Evolutionary conservation across 2,797 vertebrate species (phyloP), one percentile per base, ranked within the genome.

Genomic region (Chaenodraco wilsoni): DNA sequence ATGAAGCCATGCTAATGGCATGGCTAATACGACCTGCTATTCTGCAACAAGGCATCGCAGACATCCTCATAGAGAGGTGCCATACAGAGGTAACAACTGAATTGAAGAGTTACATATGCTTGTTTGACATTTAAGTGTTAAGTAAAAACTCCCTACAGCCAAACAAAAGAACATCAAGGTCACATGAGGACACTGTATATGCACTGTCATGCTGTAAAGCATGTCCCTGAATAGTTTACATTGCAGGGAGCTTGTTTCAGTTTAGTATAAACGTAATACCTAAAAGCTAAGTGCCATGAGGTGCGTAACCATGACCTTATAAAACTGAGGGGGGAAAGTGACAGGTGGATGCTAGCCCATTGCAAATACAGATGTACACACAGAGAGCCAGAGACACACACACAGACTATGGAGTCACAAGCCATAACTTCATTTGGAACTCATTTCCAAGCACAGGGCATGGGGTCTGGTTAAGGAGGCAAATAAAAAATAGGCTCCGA

Each of bases 391-490:
- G 27, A 27, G 27, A 27, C 27, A 27, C 27, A 27, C 4, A 27
- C 27, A 27, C 27, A 48, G 61, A 46, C 63, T 65, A 64, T 55
- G 64, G 71, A 76, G 63, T 41, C 27, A 12, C 17, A 4, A 80
- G 80, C 68, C 72, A 87, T 67, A 63, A 63, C 73, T 45, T 84
- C 55, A 79, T 88, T 87, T 64, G 45, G 63, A 84, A 82, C 56
- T 80, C 15, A 78, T 88, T 90, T 89, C 76, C 79, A 37, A 31
- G 86, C 73, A 84, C 67, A 82, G 79, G 85, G 85, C 52, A 48
- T 27, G 60, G 46, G 60, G 66, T 86, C 75, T 74, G 74, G 74
- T 66, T 52, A 63, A 79, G 74, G 74, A 58, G 71, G 78, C 73
- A 15, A 37, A 37, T 37, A 37, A 43, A 45, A 82, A 75, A 69